phyloP scores from a whole-genome alignment of 1,140 invertebrate genomes.

The Metaphire vulgaris region DNA sequence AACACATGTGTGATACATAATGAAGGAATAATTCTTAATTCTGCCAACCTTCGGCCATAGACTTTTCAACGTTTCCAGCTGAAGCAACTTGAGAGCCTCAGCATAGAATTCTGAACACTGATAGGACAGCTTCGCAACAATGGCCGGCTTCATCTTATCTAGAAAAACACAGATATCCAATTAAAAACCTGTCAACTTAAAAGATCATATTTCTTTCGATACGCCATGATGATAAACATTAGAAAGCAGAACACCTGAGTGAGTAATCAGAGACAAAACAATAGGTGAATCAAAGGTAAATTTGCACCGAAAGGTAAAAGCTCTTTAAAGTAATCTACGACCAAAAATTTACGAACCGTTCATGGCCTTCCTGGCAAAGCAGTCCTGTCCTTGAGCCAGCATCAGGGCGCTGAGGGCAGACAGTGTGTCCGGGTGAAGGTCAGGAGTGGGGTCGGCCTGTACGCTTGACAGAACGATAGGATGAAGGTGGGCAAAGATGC shows the following conservation, averaged over 20 bases:
- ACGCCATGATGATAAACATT: no score
- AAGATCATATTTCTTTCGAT: no score
- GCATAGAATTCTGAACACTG: constrained; percentile 89
- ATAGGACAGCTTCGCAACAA: constrained; percentile 83
- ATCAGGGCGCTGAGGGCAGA: constrained; percentile 76
- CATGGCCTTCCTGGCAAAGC: constrained; percentile 89
- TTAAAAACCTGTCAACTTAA: no score
- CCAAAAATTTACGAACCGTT: constrained; percentile 65
- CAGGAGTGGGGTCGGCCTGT: constrained; percentile 89
- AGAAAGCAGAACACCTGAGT: no score
- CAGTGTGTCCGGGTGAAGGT: constrained; percentile 86
- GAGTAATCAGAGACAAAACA: neutral
- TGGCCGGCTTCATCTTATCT: constrained; percentile 89
- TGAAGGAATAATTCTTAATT: no score
- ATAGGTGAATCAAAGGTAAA: neutral
- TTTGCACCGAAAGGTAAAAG: neutral
- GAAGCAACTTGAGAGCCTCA: constrained; percentile 79
- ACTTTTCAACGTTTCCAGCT: constrained; percentile 69
- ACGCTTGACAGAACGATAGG: constrained; percentile 73
- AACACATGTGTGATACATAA: no score
- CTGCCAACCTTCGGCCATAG: constrained; percentile 73
- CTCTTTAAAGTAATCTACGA: neutral
- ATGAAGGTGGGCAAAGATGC: constrained; percentile 84
- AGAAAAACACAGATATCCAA: no score
- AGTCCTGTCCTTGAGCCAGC: constrained; percentile 96